These are phyloP conservation scores for Drosophila nigromelanica DNA, from an alignment of 1,140 invertebrate species.

Conservation along the genomic window DNA sequence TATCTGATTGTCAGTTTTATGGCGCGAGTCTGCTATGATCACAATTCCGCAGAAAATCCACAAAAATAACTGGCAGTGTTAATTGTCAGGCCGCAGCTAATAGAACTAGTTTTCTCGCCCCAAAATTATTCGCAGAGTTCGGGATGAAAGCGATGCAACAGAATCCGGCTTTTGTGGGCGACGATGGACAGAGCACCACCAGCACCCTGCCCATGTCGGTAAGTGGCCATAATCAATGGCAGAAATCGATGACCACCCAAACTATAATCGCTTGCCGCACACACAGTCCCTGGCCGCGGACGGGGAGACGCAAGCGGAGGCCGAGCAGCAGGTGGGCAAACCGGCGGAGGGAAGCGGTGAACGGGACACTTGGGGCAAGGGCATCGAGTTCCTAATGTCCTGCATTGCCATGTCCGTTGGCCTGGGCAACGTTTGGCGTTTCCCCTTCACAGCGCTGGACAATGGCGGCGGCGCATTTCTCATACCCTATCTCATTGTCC, in stretches of 20 bases:
- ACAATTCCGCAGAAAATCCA: slow-evolving; percentile 21
- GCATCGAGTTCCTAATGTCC: slow-evolving; percentile 92
- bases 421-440: slow-evolving; percentile 93
- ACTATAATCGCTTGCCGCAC: slow-evolving; percentile 45
- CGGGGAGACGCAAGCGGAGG: background rate
- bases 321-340: slow-evolving; percentile 48
- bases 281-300: slow-evolving; percentile 41
- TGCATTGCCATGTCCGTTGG: slow-evolving; percentile 94
- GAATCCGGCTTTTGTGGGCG: slow-evolving; percentile 75
- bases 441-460: slow-evolving; percentile 91
- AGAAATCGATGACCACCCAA: slow-evolving; percentile 17
- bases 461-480: slow-evolving; percentile 93
- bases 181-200: slow-evolving; percentile 72
- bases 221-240: slow-evolving; percentile 39
- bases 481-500: slow-evolving; percentile 91
- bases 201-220: slow-evolving; percentile 74
- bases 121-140: slow-evolving; percentile 2
- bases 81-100: slow-evolving; percentile 33
- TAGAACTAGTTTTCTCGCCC: slow-evolving; percentile 16
- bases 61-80: slow-evolving; percentile 30
- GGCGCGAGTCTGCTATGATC: slow-evolving; percentile 17
- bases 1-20: slow-evolving; percentile 75
- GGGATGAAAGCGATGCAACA: slow-evolving; percentile 59
- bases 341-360: slow-evolving; percentile 47
- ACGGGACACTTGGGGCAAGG: slow-evolving; percentile 90